Evolutionary conservation across 2,797 vertebrate genomes (phyloP).

Genomic region (Protosalanx chinensis): DNA sequence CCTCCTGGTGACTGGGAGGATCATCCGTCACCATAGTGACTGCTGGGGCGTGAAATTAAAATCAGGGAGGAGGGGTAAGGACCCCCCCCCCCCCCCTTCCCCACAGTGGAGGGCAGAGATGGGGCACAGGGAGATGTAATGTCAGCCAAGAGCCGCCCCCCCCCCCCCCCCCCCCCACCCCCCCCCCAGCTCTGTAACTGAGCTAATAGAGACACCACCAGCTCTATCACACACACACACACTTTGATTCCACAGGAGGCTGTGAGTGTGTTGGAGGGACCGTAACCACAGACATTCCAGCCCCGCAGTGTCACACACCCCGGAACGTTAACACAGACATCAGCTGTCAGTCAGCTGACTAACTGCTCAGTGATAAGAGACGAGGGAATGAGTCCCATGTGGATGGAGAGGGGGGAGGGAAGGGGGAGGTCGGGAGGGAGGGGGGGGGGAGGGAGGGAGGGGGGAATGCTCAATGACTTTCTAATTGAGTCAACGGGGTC

Average conservation of each 20-base stretch:
- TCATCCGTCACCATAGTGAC: conserved; percentile 80
- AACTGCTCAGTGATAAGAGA: conserved; percentile 35
- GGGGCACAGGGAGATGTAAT: conserved; percentile 66
- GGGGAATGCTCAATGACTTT: not conserved
- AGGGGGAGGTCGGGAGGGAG: too few relatives aligned
- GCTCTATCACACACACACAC: conserved; percentile 11
- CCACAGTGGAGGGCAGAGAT: conserved; percentile 53
- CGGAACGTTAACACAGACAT: conserved; percentile 22
- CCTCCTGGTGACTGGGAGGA: conserved; percentile 64
- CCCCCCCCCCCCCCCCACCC: conserved; percentile 48
- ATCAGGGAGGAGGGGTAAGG: conserved; percentile 53
- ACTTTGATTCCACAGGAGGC: not conserved
- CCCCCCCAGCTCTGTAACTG: conserved; percentile 60
- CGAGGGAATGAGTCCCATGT: conserved; percentile 14
- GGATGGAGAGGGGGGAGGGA: too few relatives aligned
- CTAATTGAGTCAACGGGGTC: not conserved
- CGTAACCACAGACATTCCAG: not conserved
- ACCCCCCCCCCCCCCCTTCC: not conserved
- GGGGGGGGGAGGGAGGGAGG: not conserved
- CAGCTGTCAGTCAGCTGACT: conserved; percentile 22
- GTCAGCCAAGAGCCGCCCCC: conserved; percentile 2
- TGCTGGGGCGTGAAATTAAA: conserved; percentile 88
- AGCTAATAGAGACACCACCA: conserved; percentile 75
- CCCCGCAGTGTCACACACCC: not conserved
- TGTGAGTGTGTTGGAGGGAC: too few relatives aligned